Evolutionary conservation across 1,140 invertebrate species (phyloP).

Genomic region (Lordiphosa mommai): DNA sequence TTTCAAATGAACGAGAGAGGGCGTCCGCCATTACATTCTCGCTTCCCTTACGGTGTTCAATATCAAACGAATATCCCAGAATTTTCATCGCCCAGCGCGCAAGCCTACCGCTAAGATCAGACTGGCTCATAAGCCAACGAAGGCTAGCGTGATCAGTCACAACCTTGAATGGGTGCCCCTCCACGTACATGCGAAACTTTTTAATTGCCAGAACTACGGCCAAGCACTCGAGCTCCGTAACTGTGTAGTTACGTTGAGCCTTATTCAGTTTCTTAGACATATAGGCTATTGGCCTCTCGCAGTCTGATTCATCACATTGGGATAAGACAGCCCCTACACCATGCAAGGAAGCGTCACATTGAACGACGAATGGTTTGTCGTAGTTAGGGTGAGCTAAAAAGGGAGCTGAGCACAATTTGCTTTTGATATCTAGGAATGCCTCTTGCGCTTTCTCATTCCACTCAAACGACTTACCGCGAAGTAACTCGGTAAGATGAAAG

Average conservation of each 20-base stretch:
- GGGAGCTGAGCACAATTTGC: conserved; percentile 28
- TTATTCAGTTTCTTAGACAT: neutral
- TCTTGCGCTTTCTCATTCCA: conserved; percentile 37
- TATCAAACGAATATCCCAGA: neutral
- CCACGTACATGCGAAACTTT: conserved; percentile 14
- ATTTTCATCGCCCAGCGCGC: neutral
- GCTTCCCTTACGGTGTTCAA: neutral
- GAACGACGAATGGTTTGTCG: conserved; percentile 57
- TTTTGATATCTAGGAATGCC: conserved; percentile 49
- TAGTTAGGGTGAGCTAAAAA: conserved; percentile 72
- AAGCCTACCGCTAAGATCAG: neutral
- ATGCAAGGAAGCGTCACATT: conserved; percentile 62
- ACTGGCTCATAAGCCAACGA: conserved; percentile 9
- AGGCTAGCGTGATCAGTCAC: conserved; percentile 8
- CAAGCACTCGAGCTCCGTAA: conserved; percentile 6
- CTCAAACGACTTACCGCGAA: neutral
- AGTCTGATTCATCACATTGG: neutral
- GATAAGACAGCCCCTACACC: neutral
- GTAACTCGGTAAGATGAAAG: conserved; percentile 36
- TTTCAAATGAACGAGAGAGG: neutral
- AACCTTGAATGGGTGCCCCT: conserved; percentile 8
- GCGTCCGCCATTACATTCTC: neutral
- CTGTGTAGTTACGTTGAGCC: neutral
- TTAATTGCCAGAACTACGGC: conserved; percentile 1
- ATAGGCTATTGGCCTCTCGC: neutral